phyloP scores from a whole-genome alignment of 2,888 invertebrate species.

The Dioctria rufipes region DNA sequence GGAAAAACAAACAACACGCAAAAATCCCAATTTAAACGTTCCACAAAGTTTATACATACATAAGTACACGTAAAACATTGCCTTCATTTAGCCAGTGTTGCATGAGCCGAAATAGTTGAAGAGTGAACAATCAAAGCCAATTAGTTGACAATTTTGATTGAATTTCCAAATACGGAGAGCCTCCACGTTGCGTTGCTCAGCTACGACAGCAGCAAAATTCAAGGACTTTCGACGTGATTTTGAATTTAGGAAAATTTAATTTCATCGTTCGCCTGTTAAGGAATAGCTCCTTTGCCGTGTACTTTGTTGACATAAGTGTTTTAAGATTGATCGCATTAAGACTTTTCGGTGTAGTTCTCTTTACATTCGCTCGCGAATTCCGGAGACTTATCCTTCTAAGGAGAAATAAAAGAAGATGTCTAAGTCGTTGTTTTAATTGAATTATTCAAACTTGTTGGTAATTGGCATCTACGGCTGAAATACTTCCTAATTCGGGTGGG shows the following conservation, averaged over 20 bases:
- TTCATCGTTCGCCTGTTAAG: not conserved
- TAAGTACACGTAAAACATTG: not conserved
- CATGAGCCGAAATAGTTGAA: slow-evolving; percentile 22
- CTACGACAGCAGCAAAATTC: not conserved
- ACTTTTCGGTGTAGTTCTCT: not conserved
- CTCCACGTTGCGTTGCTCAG: not conserved
- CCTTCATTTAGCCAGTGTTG: not conserved
- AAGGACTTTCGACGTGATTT: not conserved
- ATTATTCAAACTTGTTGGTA: slow-evolving; percentile 5
- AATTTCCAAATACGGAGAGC: slow-evolving; percentile 36
- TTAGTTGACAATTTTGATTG: slow-evolving; percentile 43
- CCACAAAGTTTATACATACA: not conserved
- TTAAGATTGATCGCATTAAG: slow-evolving; percentile 28
- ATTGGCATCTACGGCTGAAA: not conserved
- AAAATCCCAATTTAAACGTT: slow-evolving; percentile 27
- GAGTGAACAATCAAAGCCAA: slow-evolving; percentile 46
- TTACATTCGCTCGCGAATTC: slow-evolving; percentile 3
- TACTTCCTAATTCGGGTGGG: no score
- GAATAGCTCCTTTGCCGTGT: slow-evolving; percentile 6
- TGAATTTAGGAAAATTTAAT: slow-evolving; percentile 23
- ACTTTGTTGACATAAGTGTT: slow-evolving; percentile 34
- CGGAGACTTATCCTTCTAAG: not conserved
- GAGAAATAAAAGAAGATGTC: not conserved
- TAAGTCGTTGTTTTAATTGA: slow-evolving; percentile 31
- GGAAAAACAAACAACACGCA: slow-evolving; percentile 21